Conservation (phyloP, 2,113 vertebrate species). For the Dicerorhinus sumatrensis region DNA sequence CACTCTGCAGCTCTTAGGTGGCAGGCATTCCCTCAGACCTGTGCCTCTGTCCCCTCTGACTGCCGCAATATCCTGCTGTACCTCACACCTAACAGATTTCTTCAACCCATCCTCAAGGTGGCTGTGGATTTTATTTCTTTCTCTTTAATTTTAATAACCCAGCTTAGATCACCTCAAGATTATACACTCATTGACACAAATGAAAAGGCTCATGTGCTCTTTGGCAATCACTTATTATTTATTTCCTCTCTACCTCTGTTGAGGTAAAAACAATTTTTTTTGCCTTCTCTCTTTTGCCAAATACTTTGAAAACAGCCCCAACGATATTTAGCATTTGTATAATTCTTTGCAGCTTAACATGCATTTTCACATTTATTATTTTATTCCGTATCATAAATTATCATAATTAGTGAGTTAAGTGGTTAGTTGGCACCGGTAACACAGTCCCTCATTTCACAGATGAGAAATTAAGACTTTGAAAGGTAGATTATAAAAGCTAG, state of each 20-base stretch:
- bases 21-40: background rate
- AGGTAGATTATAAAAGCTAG: background rate
- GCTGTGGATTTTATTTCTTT: background rate
- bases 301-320: background rate
- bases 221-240: constrained; percentile 30
- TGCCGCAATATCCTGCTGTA: background rate
- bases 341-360: background rate
- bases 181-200: constrained; percentile 5
- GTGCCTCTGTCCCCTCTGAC: rapidly evolving
- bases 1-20: no score
- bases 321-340: background rate
- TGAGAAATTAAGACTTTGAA: constrained; percentile 33
- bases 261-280: background rate
- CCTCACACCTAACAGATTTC: background rate
- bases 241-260: background rate
- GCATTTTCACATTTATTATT: background rate
- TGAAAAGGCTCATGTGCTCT: background rate
- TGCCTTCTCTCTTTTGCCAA: background rate
- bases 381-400: background rate
- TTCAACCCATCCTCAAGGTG: background rate
- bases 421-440: background rate
- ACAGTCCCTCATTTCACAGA: background rate
- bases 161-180: constrained; percentile 55
- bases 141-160: constrained; percentile 19
- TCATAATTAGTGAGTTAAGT: background rate